Base-by-base conservation (phyloP, 1,140 invertebrate species). In the Aphis craccivora region DNA sequence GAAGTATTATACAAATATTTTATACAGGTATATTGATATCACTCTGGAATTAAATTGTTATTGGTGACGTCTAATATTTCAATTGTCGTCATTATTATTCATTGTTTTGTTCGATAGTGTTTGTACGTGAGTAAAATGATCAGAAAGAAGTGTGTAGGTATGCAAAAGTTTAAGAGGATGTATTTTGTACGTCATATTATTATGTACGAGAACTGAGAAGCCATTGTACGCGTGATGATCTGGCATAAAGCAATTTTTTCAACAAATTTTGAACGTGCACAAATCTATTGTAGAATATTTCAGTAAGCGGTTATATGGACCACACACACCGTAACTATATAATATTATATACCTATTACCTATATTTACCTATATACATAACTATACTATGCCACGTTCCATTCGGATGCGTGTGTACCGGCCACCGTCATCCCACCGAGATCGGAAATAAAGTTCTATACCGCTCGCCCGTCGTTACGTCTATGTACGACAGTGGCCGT, bases 101-200 rank as follows among this genome's bases (percentile, higher is more conserved):
- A 90, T 90, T 90, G 55, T 90, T 89, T 55, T 87, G 43, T 89
- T 89, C 87, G 6, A 89, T 22, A 7, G 86, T 88, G 14, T 88
- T 51, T 37, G 22, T 53, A 25, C 22, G 48, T 37, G 87, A 89
- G 22, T 37, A n/a, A 89, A 89, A 55, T 53, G 7, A 55, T 55
- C 8, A 53, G 25, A 51, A 51, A 20, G n/a, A 45, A 22, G 40
- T 43, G 23, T 14, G 1, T n/a, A 76, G 60, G 30, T 76, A 18
- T 76, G n/a, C 5, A 18, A 51, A 76, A 76, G 60, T 76, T 45
- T 45, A 48, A 48, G 30, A 48, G 2, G 23, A 84, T 7, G 9
- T 43, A 84, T 84, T n/a, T 48, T 83, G 18, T 45, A 53, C 40
- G 6, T 45, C 37, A 53, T n/a, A 37, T 86, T 53, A 35, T 11